Evolutionary conservation across 2,797 vertebrate species (phyloP).

Genomic region (Macroramphosus scolopax): DNA sequence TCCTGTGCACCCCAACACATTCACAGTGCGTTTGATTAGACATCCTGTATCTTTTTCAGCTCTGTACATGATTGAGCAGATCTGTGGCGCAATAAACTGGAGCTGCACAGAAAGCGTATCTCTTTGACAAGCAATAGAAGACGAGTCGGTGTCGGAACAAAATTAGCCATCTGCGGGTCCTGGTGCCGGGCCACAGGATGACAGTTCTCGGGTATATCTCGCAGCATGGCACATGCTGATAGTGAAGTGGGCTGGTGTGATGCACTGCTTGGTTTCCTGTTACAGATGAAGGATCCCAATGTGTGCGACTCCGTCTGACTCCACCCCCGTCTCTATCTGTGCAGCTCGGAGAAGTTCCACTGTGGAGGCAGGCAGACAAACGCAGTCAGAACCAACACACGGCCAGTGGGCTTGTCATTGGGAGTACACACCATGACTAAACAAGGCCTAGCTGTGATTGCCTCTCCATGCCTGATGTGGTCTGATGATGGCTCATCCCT

Average conservation of each 20-base stretch:
- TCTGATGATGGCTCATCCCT: constrained; percentile 74
- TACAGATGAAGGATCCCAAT: constrained; percentile 68
- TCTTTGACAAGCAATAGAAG: constrained; percentile 71
- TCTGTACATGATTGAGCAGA: constrained; percentile 58
- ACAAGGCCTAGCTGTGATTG: constrained; percentile 75
- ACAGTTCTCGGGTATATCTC: constrained; percentile 70
- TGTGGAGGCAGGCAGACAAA: constrained; percentile 52
- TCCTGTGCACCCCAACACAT: constrained; percentile 12
- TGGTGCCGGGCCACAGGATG: constrained; percentile 51
- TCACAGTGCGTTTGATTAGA: constrained; percentile 48
- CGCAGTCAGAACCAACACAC: constrained; percentile 47
- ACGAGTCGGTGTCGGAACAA: constrained; percentile 53
- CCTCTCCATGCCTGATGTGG: constrained; percentile 78
- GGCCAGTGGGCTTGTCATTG: constrained; percentile 71
- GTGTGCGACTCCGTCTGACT: constrained; percentile 56
- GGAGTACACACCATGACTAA: constrained; percentile 69
- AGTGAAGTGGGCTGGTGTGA: constrained; percentile 51
- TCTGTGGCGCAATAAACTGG: constrained; percentile 58
- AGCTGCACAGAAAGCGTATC: constrained; percentile 56
- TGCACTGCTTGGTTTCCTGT: constrained; percentile 65
- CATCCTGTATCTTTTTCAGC: constrained; percentile 50
- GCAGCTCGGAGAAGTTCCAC: constrained; percentile 52
- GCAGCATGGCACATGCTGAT: constrained; percentile 61
- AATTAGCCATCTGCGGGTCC: constrained; percentile 65
- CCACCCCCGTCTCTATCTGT: constrained; percentile 54